Evolutionary conservation across 2,113 vertebrate species (phyloP).

Genomic region (Paracanthobrama guichenoti): DNA sequence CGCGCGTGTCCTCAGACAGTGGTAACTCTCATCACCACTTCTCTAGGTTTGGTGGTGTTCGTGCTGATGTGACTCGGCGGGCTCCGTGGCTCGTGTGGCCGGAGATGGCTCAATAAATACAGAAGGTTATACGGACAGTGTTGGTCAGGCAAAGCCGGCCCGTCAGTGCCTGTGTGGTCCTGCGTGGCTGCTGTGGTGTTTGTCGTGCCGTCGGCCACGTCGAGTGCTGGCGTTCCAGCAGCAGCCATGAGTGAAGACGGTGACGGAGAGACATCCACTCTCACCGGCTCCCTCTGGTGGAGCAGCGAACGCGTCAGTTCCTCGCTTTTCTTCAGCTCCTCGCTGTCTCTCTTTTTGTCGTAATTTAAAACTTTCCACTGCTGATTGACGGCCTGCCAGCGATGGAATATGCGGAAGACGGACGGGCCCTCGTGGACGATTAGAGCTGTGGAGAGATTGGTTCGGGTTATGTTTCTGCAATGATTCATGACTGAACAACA

Average conservation of each 20-base stretch:
- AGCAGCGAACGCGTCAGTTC: slow-evolving; percentile 85
- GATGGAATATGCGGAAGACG: slow-evolving; percentile 97
- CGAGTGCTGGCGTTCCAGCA: slow-evolving; percentile 65
- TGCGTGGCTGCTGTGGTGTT: slow-evolving; percentile 56
- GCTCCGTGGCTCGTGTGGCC: slow-evolving; percentile 87
- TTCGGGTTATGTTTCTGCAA: slow-evolving; percentile 22
- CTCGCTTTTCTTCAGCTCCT: slow-evolving; percentile 84
- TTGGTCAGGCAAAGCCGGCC: slow-evolving; percentile 84
- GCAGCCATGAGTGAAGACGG: slow-evolving; percentile 81
- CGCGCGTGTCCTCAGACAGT: slow-evolving; percentile 84
- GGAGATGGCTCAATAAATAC: slow-evolving; percentile 94
- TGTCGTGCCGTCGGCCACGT: slow-evolving; percentile 55
- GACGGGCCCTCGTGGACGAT: slow-evolving; percentile 98
- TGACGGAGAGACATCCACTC: slow-evolving; percentile 72
- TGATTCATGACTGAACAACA: slow-evolving; percentile 17
- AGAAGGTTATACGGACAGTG: slow-evolving; percentile 98
- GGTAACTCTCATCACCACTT: slow-evolving; percentile 99
- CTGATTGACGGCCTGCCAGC: slow-evolving; percentile 99
- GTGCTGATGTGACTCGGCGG: slow-evolving; percentile 78
- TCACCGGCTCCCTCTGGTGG: slow-evolving; percentile 74
- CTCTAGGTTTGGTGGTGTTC: slow-evolving; percentile 78
- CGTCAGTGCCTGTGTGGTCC: slow-evolving; percentile 64
- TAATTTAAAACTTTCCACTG: slow-evolving; percentile 99
- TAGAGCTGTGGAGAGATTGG: slow-evolving; percentile 79
- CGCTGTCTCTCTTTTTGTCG: slow-evolving; percentile 91